Evolutionary conservation across 2,888 invertebrate species (phyloP), one percentile per base, ranked within the genome.

Genomic region (Lasioglossum lativentre): DNA sequence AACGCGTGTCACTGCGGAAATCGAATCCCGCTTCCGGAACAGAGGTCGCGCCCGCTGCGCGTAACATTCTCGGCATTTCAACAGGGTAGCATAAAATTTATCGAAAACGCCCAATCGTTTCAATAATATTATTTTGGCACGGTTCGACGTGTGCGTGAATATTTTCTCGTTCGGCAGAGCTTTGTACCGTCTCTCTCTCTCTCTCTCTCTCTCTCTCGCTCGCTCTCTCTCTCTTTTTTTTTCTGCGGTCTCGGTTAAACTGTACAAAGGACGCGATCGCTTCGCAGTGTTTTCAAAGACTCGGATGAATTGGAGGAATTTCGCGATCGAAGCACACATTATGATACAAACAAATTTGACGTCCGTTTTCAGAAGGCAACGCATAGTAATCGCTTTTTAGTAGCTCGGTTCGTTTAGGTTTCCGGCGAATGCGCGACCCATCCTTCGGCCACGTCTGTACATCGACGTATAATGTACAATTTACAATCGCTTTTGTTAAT

Each of bases 51-150:
- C 30, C 30, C 38, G 19, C 47, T 59, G 75, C 59, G 59, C 40
- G 71, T 63, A 72, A 75, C 47, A 34, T 34, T 71, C 72, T n/a
- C 70, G n/a, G 45, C 27, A 47, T 38, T 47, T 72, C 23, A 75
- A 75, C 66, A 19, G 77, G 16, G 70, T 63, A 27, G 47, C 45
- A 68, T 86, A 75, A 73, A 81, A 76, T 70, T 73, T 45, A 77
- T 86, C 73, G 86, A 73, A 76, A 86, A 72, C 81, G 66, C 27
- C 27, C n/a, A 68, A 82, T 79, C 76, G 75, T 63, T 38, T 82
- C 63, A 78, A 76, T 83, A 85, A 85, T 85, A 78, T 80, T 42
- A 85, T 86, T 86, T 86, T 86, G 86, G 86, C 86, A 86, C 86
- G 86, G 86, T 79, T 77, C 86, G 71, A 80, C 68, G 45, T 59